Evolutionary conservation across 2,888 invertebrate genomes (phyloP).

Genomic region (Chrysodeixis includens): DNA sequence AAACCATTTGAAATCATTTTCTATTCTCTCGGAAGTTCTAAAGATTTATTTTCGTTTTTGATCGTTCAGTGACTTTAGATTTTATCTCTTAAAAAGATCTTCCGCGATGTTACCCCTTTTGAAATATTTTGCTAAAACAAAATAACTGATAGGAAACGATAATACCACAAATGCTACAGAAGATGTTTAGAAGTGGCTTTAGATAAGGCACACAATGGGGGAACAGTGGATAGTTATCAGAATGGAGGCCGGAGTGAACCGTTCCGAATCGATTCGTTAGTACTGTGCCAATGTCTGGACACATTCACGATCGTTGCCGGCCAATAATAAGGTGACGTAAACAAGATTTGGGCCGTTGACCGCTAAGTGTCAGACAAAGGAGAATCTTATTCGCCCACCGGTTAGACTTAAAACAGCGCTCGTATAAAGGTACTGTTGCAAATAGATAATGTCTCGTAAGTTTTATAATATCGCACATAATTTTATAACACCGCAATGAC

Average conservation of each 20-base stretch:
- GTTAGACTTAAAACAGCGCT: constrained; percentile 37
- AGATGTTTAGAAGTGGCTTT: constrained; percentile 54
- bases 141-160: no score
- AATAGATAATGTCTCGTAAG: not conserved
- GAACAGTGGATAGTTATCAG: constrained; percentile 67
- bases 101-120: not conserved
- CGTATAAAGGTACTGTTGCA: constrained; percentile 16
- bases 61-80: not conserved
- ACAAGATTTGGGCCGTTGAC: constrained; percentile 79
- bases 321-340: constrained; percentile 76
- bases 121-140: not conserved
- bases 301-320: constrained; percentile 69
- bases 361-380: constrained; percentile 70
- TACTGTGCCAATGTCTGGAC: constrained; percentile 72
- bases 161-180: constrained; percentile 19
- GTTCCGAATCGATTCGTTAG: constrained; percentile 79
- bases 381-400: constrained; percentile 65
- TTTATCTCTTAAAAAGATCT: not conserved
- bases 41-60: not conserved
- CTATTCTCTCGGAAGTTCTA: not conserved
- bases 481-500: no score
- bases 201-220: constrained; percentile 41
- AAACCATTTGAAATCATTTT: not conserved
- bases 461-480: not conserved
- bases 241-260: constrained; percentile 67